Evolutionary conservation across 2,113 vertebrate genomes (phyloP).

Genomic region (Asarcornis scutulata): DNA sequence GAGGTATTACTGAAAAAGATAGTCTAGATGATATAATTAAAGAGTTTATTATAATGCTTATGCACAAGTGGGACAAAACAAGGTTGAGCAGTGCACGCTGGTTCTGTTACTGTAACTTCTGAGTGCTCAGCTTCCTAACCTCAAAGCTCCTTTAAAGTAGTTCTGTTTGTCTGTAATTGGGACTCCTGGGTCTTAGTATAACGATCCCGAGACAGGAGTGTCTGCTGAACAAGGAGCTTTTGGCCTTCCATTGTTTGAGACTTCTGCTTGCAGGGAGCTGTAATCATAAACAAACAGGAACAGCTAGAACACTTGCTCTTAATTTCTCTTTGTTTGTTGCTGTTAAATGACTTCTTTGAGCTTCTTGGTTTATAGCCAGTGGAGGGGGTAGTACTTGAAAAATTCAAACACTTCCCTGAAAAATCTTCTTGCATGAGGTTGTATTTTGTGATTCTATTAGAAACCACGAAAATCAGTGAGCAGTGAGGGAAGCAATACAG

Average conservation of each 20-base stretch:
- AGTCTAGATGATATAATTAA: background rate
- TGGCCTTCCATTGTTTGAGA: background rate
- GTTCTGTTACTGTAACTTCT: background rate
- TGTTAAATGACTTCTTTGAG: background rate
- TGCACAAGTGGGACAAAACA: background rate
- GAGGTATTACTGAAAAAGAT: background rate
- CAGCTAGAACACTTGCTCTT: background rate
- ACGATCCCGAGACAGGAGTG: background rate
- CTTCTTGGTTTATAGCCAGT: background rate
- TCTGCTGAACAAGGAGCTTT: background rate
- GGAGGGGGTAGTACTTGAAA: background rate
- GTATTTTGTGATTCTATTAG: background rate
- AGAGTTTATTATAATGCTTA: background rate
- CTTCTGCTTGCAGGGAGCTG: background rate
- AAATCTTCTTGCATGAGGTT: background rate
- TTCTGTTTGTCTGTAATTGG: background rate
- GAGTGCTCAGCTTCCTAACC: background rate
- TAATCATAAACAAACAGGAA: background rate
- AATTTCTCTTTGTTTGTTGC: background rate
- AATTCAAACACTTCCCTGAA: background rate
- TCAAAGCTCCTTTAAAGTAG: background rate
- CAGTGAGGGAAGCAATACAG: background rate
- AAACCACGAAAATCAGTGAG: background rate
- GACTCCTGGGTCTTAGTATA: background rate
- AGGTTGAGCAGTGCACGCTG: background rate